Evolutionary conservation across 2,113 vertebrate genomes (phyloP).

Genomic region (Rhagologus leucostigma): DNA sequence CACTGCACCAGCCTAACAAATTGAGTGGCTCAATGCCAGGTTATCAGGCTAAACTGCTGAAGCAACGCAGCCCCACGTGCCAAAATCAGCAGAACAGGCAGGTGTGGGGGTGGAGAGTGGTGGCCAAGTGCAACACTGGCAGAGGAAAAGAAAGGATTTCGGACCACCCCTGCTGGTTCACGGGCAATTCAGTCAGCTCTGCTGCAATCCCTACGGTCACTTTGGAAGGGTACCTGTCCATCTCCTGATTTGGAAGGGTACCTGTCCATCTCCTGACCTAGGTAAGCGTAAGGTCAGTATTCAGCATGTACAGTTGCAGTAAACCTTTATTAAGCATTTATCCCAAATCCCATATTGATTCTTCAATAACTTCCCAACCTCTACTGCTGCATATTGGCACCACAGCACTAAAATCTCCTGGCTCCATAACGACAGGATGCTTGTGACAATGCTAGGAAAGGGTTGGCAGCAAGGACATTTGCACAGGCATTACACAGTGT

Average conservation of each 20-base stretch:
- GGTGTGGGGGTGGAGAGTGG: neutral
- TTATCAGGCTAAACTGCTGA: neutral
- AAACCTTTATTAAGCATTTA: neutral
- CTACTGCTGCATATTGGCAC: neutral
- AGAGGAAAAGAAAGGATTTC: neutral
- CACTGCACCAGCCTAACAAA: neutral
- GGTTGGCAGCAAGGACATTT: neutral
- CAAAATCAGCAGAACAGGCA: neutral
- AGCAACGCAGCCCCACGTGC: neutral
- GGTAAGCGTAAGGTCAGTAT: neutral
- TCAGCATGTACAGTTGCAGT: neutral
- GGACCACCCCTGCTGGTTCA: neutral
- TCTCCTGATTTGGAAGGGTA: too few relatives aligned
- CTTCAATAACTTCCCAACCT: neutral
- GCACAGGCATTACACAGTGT: neutral
- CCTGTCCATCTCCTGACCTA: too few relatives aligned
- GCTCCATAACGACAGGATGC: neutral
- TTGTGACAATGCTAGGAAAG: neutral
- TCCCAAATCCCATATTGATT: neutral
- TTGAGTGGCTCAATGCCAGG: rapidly evolving
- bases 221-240: neutral
- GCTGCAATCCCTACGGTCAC: rapidly evolving
- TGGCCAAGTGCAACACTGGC: neutral
- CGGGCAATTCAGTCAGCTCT: neutral
- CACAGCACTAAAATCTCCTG: neutral